phyloP scores from a whole-genome alignment of 2,113 vertebrate species.

The Neoarius graeffei region DNA sequence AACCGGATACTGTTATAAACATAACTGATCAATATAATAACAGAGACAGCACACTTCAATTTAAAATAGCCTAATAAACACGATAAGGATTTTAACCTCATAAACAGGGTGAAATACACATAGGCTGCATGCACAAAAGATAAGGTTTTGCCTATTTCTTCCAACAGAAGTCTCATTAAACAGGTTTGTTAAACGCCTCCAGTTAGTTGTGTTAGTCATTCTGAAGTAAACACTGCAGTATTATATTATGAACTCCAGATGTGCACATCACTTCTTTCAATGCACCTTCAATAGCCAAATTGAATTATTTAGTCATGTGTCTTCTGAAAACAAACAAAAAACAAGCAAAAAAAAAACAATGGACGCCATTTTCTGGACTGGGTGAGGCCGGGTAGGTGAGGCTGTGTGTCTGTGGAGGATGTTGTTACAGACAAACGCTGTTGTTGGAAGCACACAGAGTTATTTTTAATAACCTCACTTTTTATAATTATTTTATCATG shows the following conservation, averaged over 20 bases:
- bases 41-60: not conserved
- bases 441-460: not conserved
- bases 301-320: not conserved
- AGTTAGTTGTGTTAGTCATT: not conserved
- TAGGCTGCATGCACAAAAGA: not conserved
- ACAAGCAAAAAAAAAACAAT: not conserved
- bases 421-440: not conserved
- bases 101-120: not conserved
- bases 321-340: not conserved
- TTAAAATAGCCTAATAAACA: not conserved
- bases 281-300: not conserved
- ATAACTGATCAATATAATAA: slow-evolving; percentile 46
- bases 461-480: too few relatives aligned
- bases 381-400: not conserved
- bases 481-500: not conserved
- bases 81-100: not conserved
- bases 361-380: not conserved
- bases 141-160: not conserved
- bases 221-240: not conserved
- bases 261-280: not conserved
- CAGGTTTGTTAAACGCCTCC: not conserved
- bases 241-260: not conserved
- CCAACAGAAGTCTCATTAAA: not conserved
- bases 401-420: not conserved
- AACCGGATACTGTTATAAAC: not conserved